These are phyloP conservation scores for Odontocerum albicorne DNA, from an alignment of 2,888 invertebrate genomes.

Conservation along the genomic window DNA sequence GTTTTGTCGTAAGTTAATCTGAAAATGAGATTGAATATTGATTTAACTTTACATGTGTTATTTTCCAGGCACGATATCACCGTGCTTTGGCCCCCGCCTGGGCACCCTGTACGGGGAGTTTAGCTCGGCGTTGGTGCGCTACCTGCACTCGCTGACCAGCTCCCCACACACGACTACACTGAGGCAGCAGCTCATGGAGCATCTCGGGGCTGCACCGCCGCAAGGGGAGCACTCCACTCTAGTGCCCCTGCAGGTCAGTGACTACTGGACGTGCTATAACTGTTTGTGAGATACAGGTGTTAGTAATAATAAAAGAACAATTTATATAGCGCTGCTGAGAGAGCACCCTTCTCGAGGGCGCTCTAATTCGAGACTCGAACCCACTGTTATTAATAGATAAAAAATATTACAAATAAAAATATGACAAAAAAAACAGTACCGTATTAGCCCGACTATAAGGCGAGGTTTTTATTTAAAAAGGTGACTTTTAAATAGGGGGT, in stretches of 20 bases:
- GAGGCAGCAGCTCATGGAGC: conserved; percentile 50
- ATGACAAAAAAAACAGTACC: no score
- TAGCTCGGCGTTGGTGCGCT: conserved; percentile 76
- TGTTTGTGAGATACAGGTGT: no score
- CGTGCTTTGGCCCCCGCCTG: conserved; percentile 72
- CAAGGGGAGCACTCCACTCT: conserved; percentile 46
- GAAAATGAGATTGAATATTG: conserved; percentile 8
- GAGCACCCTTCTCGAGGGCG: no score
- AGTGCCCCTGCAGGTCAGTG: conserved; percentile 50
- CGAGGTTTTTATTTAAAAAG: no score
- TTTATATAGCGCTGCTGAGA: no score
- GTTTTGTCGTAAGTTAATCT: neutral
- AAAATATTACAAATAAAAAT: no score
- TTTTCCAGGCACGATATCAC: conserved; percentile 66
- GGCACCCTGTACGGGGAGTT: conserved; percentile 73
- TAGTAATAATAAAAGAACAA: no score
- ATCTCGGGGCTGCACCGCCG: conserved; percentile 37
- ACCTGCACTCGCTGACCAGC: conserved; percentile 64
- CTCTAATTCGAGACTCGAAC: no score
- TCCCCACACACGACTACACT: conserved; percentile 47
- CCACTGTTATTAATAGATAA: no score
- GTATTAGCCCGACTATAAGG: no score
- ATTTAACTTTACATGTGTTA: neutral
- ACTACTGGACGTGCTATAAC: neutral
- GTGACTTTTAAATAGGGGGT: no score